Evolutionary conservation across 2,113 vertebrate species (phyloP), one percentile per base, ranked within the genome.

Genomic region (Ochotona curzoniae): DNA sequence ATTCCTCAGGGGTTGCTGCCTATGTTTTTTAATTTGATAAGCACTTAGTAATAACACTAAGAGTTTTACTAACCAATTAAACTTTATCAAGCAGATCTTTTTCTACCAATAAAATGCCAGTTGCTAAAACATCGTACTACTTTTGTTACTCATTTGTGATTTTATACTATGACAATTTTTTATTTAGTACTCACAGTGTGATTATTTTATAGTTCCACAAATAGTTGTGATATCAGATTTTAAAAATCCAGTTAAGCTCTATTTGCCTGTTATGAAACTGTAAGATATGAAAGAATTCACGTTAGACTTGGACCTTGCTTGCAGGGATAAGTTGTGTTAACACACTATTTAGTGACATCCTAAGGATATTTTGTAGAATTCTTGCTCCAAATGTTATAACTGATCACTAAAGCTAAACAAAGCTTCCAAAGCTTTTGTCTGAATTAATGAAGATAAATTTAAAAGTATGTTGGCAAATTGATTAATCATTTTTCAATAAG

Each of bases 51-150:
- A 97, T 97, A 98, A 95, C 91, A 90, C 85, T 97, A 96, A 97
- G 97, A 95, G 63, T 97, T 98, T 92, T 95, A 96, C 95, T 95
- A 97, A 95, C 96, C 98, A 98, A 97, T 98, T 98, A 98, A 98
- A 98, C 83, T 98, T 98, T 97, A 97, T 98, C 98, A 98, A 97
- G 97, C 97, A 98, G 96, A 97, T 97, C 95, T 96, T 98, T 97
- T 97, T 96, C 96, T 61, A 3, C 96, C 96, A 96, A 96, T 97
- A 97, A 97, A 97, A 96, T 97, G 96, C 97, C 94, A 97, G 49
- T 97, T 96, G 93, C 73, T 90, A 54, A 96, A 66, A 92, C 93
- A 94, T 78, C 97, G 51, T 90, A 61, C 96, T 75, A 0, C 80
- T 93, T 96, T 97, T 89, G 75, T 95, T 96, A 96, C 25, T 95